Percentiles rank a stretch among this genome's conserved stretches.
Conservation (phyloP, 2,113 vertebrate genomes). For the Otocyon megalotis region DNA sequence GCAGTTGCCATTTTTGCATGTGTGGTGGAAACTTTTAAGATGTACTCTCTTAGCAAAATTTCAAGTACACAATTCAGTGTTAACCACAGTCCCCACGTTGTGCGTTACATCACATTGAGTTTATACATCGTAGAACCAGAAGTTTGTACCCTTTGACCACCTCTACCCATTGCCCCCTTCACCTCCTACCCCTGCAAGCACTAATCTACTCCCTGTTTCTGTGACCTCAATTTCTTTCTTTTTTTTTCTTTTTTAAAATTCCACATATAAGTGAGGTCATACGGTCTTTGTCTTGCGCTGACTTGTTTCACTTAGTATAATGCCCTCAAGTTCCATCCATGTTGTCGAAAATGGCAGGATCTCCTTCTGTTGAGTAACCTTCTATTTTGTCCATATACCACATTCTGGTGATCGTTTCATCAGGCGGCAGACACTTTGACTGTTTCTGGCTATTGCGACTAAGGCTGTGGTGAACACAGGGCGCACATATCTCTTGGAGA, state of each 20-base stretch:
- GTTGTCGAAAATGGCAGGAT: background rate
- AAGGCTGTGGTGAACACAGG: background rate
- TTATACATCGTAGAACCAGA: background rate
- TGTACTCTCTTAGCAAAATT: background rate
- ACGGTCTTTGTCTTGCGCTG: background rate
- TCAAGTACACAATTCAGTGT: background rate
- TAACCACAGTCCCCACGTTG: rapidly evolving
- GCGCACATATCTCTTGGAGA: background rate
- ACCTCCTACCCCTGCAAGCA: rapidly evolving
- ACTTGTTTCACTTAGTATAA: background rate
- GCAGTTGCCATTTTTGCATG: background rate
- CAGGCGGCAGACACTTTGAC: background rate
- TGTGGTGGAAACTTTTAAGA: background rate
- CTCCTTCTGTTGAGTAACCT: background rate
- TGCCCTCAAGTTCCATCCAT: background rate
- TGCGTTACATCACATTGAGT: too few relatives aligned
- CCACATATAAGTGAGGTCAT: too few relatives aligned
- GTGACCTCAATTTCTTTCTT: background rate
- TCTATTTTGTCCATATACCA: rapidly evolving
- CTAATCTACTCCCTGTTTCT: background rate
- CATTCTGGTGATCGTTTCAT: background rate
- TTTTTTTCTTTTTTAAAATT: background rate
- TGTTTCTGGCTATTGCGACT: background rate
- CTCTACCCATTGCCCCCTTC: background rate
- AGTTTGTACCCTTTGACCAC: background rate